Conservation (phyloP, 2,113 vertebrate genomes). For the Myotis yumanensis region DNA sequence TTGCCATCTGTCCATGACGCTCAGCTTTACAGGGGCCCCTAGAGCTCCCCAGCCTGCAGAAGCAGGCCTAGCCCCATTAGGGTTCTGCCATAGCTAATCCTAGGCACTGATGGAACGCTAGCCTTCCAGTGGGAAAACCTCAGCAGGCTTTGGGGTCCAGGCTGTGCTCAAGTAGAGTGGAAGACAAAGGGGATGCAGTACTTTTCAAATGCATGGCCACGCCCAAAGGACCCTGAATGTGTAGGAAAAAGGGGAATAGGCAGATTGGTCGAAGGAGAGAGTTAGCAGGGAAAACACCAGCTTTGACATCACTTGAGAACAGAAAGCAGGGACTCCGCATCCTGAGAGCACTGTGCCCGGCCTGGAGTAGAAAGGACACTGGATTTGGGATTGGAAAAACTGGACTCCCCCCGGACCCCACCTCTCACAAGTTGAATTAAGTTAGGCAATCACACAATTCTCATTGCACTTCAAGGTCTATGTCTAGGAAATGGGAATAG, state of each 20-base stretch:
- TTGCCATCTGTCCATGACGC: constrained; percentile 56
- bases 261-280: background rate
- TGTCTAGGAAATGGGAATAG: background rate
- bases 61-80: background rate
- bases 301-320: background rate
- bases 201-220: background rate
- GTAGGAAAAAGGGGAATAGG: background rate
- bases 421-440: background rate
- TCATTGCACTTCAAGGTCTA: background rate
- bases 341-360: background rate
- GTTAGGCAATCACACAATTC: background rate
- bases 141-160: background rate
- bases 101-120: constrained; percentile 16
- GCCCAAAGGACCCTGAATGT: background rate
- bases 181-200: background rate
- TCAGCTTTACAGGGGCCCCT: constrained; percentile 29
- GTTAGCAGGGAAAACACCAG: background rate
- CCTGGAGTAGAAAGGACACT: background rate
- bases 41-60: background rate
- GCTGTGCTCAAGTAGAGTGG: background rate
- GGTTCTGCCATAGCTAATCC: constrained; percentile 1
- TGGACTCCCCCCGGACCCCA: background rate
- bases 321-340: background rate
- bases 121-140: background rate
- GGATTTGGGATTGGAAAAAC: background rate